phyloP scores from a whole-genome alignment of 2,888 invertebrate species.

The Ectemnius lituratus region DNA sequence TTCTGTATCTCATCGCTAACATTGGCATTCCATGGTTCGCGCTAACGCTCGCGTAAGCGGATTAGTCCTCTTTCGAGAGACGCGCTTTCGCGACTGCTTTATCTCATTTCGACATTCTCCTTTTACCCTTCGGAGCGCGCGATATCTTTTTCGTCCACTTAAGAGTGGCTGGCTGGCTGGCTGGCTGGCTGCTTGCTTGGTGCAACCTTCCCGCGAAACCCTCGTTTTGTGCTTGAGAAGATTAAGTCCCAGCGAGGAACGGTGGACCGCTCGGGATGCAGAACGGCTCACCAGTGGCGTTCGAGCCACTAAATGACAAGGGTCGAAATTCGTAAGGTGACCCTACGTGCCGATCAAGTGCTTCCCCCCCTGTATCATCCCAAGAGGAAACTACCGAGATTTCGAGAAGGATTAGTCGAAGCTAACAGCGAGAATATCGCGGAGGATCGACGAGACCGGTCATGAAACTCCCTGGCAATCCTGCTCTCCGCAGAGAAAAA shows the following conservation, averaged over 20 bases:
- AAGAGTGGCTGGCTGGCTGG: no score
- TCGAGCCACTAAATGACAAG: conserved; percentile 29
- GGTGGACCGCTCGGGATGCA: not conserved
- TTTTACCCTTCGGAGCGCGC: not conserved
- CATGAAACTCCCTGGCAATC: conserved; percentile 27
- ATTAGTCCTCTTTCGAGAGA: conserved; percentile 37
- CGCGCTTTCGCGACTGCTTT: conserved; percentile 44
- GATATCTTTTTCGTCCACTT: conserved; percentile 8
- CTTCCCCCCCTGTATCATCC: conserved; percentile 1
- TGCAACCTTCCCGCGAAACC: not conserved
- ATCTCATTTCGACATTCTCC: conserved; percentile 17
- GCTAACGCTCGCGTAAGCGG: conserved; percentile 46
- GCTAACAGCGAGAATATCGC: conserved; percentile 11
- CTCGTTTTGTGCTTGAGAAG: conserved; percentile 18
- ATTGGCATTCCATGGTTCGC: conserved; percentile 28
- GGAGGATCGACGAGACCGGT: conserved; percentile 38
- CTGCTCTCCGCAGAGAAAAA: conserved; percentile 46
- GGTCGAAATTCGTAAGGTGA: conserved; percentile 21
- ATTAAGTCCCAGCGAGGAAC: conserved; percentile 21
- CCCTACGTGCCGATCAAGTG: not conserved
- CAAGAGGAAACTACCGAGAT: conserved; percentile 10
- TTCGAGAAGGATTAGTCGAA: conserved; percentile 34
- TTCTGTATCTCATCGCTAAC: conserved; percentile 17
- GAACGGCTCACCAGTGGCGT: conserved; percentile 18
- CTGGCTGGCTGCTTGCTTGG: no score